These are phyloP conservation scores for Streptopelia turtur DNA, from an alignment of 2,797 vertebrate genomes.

Conservation along the genomic window DNA sequence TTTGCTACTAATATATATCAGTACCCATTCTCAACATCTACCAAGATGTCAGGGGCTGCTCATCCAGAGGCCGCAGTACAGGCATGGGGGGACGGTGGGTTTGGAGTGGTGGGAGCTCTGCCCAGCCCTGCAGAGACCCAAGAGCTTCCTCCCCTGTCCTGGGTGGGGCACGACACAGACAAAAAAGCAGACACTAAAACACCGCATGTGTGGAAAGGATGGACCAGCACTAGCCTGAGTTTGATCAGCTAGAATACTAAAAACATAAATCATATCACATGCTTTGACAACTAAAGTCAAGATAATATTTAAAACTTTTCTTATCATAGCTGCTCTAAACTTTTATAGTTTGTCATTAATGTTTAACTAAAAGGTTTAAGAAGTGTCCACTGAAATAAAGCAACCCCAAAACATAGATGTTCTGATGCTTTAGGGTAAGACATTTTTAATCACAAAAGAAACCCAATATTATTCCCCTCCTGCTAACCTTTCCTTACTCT, in stretches of 20 bases:
- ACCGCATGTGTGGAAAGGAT: neutral
- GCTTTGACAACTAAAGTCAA: neutral
- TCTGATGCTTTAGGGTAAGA: neutral
- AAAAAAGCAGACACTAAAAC: neutral
- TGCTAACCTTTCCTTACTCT: slow-evolving; percentile 22
- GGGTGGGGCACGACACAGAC: neutral
- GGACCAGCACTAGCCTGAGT: neutral
- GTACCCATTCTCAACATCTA: neutral
- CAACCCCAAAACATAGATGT: neutral
- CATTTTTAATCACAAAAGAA: slow-evolving; percentile 51
- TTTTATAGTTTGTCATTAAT: neutral
- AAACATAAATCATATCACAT: neutral
- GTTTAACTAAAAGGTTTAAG: neutral
- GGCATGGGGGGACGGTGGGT: rapidly evolving
- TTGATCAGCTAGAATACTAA: neutral
- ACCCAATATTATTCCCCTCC: slow-evolving; percentile 26
- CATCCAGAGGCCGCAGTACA: neutral
- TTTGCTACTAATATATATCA: neutral
- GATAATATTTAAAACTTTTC: neutral
- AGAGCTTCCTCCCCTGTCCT: neutral
- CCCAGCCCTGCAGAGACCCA: neutral
- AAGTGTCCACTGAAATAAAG: neutral
- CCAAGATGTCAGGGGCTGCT: rapidly evolving
- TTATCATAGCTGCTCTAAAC: neutral
- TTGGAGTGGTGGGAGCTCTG: neutral